Evolutionary conservation across 1,140 invertebrate species (phyloP), one percentile per base, ranked within the genome.

Genomic region (Phymorhynchus buccinoides): DNA sequence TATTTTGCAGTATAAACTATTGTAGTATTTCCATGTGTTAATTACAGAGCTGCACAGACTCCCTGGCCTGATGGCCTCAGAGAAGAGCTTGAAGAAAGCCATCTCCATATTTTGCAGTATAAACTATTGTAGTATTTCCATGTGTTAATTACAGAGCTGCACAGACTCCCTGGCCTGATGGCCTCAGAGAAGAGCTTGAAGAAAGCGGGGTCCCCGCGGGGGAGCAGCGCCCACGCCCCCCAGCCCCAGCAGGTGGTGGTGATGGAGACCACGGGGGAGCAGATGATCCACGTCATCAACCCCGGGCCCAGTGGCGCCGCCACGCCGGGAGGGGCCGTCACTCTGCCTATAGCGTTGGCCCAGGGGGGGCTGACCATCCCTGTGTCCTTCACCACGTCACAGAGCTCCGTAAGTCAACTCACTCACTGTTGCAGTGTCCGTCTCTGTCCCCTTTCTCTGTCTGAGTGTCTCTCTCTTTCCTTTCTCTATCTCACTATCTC

Each of bases 221-320:
- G 18, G 78, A 71, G n/a, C 82, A 87, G 71, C 81, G 84, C n/a
- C 77, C 78, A 7, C 48, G 84, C 18, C 62, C 86, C 7, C 80
- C 71, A 56, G 83, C 86, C 39, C 18, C 71, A 75, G 71, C 81
- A 83, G 37, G 62, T 71, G 35, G 41, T 83, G 41, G 81, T 83
- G 81, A 71, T 83, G 62, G 41, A 71, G 39, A 71, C 56, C 22
- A 41, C 32, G 12, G 83, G 78, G 6, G 80, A 84, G 32, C 84
- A 87, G 52, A 83, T 87, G 80, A 85, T 87, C 35, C 86, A 87
- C 79, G 86, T 87, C 32, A 87, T 87, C 73, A 87, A 81, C 73
- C 39, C 86, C 32, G 86, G 83, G 4, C 30, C 81, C 66, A 71
- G 81, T 14, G 39, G 37, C 14, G 3, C 62, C 27, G 3, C 62